Evolutionary conservation across 1,140 invertebrate genomes (phyloP).

Genomic region (Phthorimaea operculella): DNA sequence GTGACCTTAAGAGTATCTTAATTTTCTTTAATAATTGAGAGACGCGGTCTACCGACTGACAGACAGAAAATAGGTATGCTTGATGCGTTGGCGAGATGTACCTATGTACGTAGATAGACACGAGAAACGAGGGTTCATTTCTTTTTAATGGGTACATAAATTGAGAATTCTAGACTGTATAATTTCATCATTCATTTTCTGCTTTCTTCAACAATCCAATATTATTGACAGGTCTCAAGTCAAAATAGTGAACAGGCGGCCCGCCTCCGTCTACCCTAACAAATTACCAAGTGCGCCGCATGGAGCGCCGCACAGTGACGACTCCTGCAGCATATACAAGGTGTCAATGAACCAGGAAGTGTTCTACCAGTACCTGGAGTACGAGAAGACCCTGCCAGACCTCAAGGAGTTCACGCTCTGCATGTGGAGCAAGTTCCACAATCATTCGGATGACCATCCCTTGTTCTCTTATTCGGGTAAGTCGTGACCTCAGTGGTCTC

Average conservation of each 20-base stretch:
- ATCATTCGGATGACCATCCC: constrained; percentile 83
- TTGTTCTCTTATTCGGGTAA: constrained; percentile 84
- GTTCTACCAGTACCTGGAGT: constrained; percentile 77
- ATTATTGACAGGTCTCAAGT: constrained; percentile 36
- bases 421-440: constrained; percentile 82
- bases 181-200: too few relatives aligned
- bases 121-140: too few relatives aligned
- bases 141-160: too few relatives aligned
- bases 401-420: constrained; percentile 85
- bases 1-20: too few relatives aligned
- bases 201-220: too few relatives aligned
- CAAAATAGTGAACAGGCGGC: constrained; percentile 48
- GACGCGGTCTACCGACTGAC: too few relatives aligned
- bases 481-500: constrained; percentile 38
- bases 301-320: constrained; percentile 34
- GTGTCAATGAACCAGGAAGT: constrained; percentile 74
- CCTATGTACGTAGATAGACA: too few relatives aligned
- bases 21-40: too few relatives aligned
- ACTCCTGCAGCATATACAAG: constrained; percentile 75
- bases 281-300: constrained; percentile 28
- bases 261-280: constrained; percentile 23
- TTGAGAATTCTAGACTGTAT: too few relatives aligned
- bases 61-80: too few relatives aligned
- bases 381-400: constrained; percentile 76
- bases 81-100: too few relatives aligned